Evolutionary conservation across 1,140 invertebrate genomes (phyloP), one percentile per base, ranked within the genome.

Genomic region (Drosophila trapezifrons): DNA sequence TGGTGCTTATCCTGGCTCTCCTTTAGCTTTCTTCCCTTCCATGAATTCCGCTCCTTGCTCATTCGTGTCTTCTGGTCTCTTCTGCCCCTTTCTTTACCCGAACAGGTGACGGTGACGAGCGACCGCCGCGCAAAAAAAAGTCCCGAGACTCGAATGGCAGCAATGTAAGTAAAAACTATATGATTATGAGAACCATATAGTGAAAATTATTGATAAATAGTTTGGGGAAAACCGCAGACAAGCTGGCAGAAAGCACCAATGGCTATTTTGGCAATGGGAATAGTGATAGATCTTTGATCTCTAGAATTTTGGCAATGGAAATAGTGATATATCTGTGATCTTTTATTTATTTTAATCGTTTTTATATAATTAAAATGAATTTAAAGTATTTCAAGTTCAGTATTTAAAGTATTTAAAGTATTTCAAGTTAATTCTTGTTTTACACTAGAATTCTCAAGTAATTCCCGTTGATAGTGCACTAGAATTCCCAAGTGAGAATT

Each of bases 81-180:
- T 64, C 20, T 59, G 27, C 18, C 18, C 18, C 32, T 55, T 60
- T 65, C 38, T n/a, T 4, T 27, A 25, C 40, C 58, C 60, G 69
- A 75, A 32, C 69, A 91, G 90, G 85, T 69, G 91, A 91, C 76
- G 85, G 66, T 18, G 84, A 90, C 40, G 90, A 86, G 20, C 78
- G 90, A 59, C 91, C 91, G 75, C 86, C 91, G 35, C 84, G 91
- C 62, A 92, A 92, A 81, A 92, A 92, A 76, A 92, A 92, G 55
- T 64, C 75, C 27, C 81, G 90, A 40, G 90, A 92, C 76, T 89
- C 91, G 12, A 90, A 79, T 79, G 83, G 86, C 65, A 89, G 86
- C 78, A 90, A 89, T 90, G 87, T 91, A 45, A 89, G 81, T 90
- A 80, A 32, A 1, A 2, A 20, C 4, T 43, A 10, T 8, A 46